Percentiles rank a stretch among this genome's conserved stretches.
Evolutionary conservation across 2,888 invertebrate genomes (phyloP).

Genomic region (Volucella bombylans): DNA sequence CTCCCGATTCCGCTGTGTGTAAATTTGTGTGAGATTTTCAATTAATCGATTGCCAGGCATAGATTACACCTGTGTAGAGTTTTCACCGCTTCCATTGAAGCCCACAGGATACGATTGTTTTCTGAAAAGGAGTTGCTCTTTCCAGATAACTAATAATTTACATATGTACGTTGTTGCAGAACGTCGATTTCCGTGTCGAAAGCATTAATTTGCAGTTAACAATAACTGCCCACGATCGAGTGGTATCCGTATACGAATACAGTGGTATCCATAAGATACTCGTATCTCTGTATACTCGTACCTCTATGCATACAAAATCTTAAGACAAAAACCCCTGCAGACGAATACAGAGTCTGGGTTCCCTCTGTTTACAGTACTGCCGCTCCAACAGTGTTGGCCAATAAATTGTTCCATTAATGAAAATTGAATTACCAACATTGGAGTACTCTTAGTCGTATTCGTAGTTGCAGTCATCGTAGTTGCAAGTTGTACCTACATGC

Average conservation of each 20-base stretch:
- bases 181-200: constrained; percentile 73
- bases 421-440: constrained; percentile 65
- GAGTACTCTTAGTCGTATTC: no score
- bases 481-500: neutral
- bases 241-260: constrained; percentile 3
- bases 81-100: constrained; percentile 46
- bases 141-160: constrained; percentile 65
- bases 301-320: constrained; percentile 15
- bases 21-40: constrained; percentile 50
- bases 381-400: constrained; percentile 33
- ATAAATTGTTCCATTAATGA: constrained; percentile 73
- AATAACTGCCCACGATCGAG: constrained; percentile 69
- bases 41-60: constrained; percentile 66
- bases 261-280: neutral
- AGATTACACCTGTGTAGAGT: constrained; percentile 64
- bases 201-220: constrained; percentile 73
- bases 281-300: neutral
- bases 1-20: neutral
- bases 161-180: constrained; percentile 49
- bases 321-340: constrained; percentile 34
- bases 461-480: no score
- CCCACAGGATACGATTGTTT: constrained; percentile 68
- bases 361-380: constrained; percentile 9
- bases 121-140: constrained; percentile 52
- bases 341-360: constrained; percentile 11